A percentile compares a stretch with the other conserved stretches of the same genome.
Conservation (phyloP, 2,797 vertebrate species). For the Amniataba percoides region DNA sequence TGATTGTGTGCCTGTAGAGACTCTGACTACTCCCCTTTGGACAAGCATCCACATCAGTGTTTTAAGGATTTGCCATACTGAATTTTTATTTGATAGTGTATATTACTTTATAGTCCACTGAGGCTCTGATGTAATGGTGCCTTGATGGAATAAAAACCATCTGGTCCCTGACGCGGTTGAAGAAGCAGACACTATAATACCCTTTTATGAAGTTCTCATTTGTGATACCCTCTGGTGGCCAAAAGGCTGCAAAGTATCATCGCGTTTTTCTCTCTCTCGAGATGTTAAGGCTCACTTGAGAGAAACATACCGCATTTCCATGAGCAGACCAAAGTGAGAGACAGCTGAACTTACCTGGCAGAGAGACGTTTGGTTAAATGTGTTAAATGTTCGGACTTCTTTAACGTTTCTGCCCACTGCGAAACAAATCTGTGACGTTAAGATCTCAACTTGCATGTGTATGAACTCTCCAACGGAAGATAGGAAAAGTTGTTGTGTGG, state of each 20-base stretch:
- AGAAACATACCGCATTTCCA: not conserved
- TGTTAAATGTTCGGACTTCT: not conserved
- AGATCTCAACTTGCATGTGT: not conserved
- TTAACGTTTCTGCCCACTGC: constrained; percentile 5
- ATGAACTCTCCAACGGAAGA: not conserved
- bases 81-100: not conserved
- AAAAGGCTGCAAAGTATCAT: not conserved
- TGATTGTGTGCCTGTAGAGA: not conserved
- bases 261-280: not conserved
- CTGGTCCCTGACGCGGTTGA: not conserved
- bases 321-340: not conserved
- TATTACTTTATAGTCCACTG: not conserved
- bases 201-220: constrained; percentile 11
- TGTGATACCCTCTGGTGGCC: constrained; percentile 34
- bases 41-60: not conserved
- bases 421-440: not conserved
- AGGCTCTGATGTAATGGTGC: not conserved
- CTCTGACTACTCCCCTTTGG: not conserved
- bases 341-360: not conserved
- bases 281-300: not conserved
- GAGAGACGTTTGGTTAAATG: not conserved
- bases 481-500: not conserved
- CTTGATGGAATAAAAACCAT: constrained; percentile 1
- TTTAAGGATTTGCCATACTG: not conserved
- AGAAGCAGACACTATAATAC: not conserved